phyloP scores from a whole-genome alignment of 2,888 invertebrate genomes.

The Limnephilus marmoratus region DNA sequence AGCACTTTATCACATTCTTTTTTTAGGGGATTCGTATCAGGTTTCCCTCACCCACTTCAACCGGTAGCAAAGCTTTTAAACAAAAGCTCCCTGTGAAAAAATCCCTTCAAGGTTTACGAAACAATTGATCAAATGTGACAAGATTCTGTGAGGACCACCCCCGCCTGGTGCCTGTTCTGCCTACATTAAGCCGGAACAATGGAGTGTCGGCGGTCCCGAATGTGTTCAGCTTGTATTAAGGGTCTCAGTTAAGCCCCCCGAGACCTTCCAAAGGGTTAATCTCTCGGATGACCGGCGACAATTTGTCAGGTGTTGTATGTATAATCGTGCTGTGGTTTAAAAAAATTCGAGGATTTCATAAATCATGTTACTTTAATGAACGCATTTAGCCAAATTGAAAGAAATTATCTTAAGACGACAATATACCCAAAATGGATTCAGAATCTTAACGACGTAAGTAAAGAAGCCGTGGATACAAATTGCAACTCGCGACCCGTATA shows the following conservation, averaged over 20 bases:
- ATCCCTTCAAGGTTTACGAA: not conserved
- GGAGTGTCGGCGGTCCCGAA: not conserved
- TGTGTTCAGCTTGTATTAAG: not conserved
- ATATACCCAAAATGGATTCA: too few relatives aligned
- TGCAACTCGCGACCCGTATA: too few relatives aligned
- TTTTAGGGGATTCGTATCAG: not conserved
- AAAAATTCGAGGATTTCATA: not conserved
- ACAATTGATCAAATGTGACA: conserved; percentile 2
- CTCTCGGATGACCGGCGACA: not conserved
- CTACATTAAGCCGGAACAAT: not conserved
- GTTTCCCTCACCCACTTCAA: not conserved
- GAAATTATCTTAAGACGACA: too few relatives aligned
- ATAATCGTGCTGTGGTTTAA: not conserved
- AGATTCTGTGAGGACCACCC: not conserved
- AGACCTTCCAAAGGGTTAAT: not conserved
- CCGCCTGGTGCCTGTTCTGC: not conserved
- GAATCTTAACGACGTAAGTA: too few relatives aligned
- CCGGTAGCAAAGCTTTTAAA: not conserved
- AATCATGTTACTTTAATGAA: not conserved
- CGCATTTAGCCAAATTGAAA: not conserved
- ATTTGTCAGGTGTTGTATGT: not conserved
- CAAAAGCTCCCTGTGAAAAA: not conserved
- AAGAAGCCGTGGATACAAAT: too few relatives aligned
- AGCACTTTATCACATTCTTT: not conserved
- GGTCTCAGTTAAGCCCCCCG: not conserved